Conservation (phyloP, 2,888 invertebrate species). For the Drosophila longiperda region DNA sequence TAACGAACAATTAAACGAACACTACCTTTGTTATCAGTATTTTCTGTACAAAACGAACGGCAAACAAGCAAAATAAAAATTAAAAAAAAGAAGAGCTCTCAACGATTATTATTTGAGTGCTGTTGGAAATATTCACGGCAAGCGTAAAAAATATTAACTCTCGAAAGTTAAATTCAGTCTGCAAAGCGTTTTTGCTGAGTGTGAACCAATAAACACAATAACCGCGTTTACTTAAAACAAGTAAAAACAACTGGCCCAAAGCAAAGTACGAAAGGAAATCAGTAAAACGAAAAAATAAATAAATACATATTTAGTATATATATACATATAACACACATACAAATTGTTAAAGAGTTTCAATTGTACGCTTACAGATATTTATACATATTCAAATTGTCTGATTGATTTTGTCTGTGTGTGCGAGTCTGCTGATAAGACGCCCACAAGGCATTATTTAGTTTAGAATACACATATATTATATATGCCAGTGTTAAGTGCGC, state of each 20-base stretch:
- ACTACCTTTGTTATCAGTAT: conserved; percentile 70
- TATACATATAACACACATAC: not conserved
- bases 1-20: conserved; percentile 76
- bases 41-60: conserved; percentile 46
- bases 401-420: conserved; percentile 14
- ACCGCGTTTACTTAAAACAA: not conserved
- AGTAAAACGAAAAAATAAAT: conserved; percentile 13
- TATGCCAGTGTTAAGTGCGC: conserved; percentile 30
- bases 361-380: conserved; percentile 13
- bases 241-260: conserved; percentile 23
- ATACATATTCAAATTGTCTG: conserved; percentile 6
- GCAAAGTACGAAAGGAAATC: conserved; percentile 34
- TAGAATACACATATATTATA: conserved; percentile 17
- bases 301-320: conserved; percentile 19
- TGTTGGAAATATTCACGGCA: conserved; percentile 21
- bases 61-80: conserved; percentile 3
- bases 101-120: conserved; percentile 39
- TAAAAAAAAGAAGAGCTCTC: conserved; percentile 20
- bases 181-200: conserved; percentile 39
- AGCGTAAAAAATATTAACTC: conserved; percentile 54
- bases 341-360: conserved; percentile 12
- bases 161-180: conserved; percentile 52
- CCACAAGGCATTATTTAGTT: conserved; percentile 29
- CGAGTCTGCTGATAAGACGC: conserved; percentile 46
- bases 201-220: conserved; percentile 30